Base-by-base conservation (phyloP, 2,888 invertebrate species). In the Siphlonurus alternatus region DNA sequence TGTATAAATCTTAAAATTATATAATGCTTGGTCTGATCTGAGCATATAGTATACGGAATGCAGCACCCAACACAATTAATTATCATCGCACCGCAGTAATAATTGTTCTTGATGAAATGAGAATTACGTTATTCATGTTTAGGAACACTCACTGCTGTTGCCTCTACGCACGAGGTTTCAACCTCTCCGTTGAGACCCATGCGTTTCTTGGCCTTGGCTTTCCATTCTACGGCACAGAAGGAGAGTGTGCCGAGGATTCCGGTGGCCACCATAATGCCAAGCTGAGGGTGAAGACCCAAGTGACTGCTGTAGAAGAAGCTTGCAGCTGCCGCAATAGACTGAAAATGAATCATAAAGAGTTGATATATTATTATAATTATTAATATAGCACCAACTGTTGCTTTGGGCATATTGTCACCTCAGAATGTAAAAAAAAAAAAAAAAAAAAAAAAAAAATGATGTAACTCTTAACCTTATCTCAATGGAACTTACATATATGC, bases 261-360 rank as follows among this genome's bases (percentile, higher is more conserved):
- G n/a, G 86, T 79, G 0, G 84, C 76, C 1, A 85, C 79, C 15
- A 93, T 77, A 54, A 93, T 84, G 0, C 78, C 79, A 64, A 94
- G 75, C 72, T 93, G 93, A 15, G 83, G 79, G 53, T 88, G 81
- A 0, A 94, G 80, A 0, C 84, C 81, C 1, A 89, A 75, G 63
- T 81, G 78, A 7, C 85, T 85, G 22, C 90, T 88, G 76, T 93
- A 93, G 75, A 87, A 86, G 79, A 93, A 93, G 67, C 89, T 87
- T 1, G 84, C 77, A 0, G 93, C 93, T 3, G 93, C 90, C 1
- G 91, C 91, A 61, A 92, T 80, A 0, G 93, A 92, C 85, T 93
- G 79, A 66, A 79, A 79, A 64, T 19, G 60, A 20, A 62, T 23
- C 7, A 60, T 19, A 65, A 69, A 68, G 70, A 61, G 54, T 18